Evolutionary conservation across 2,888 invertebrate genomes (phyloP).

Genomic region (Sipha maydis): DNA sequence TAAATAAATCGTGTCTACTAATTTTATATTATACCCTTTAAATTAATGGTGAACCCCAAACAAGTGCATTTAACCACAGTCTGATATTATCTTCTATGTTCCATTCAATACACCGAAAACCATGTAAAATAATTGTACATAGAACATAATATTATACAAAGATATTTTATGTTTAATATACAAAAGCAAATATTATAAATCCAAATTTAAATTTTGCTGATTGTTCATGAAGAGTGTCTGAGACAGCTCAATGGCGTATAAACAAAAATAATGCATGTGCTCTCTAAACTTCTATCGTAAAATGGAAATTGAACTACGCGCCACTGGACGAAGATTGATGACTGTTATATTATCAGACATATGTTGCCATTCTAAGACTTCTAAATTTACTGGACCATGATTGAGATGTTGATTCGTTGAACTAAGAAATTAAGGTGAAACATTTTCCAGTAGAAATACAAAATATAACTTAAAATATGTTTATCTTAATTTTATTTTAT

Average conservation of each 20-base stretch:
- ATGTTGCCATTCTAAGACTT: conserved; percentile 36
- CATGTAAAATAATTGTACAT: no score
- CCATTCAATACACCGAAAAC: no score
- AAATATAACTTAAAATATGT: neutral
- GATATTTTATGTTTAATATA: no score
- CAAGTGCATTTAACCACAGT: no score
- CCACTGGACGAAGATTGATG: conserved; percentile 53
- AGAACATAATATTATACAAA: no score
- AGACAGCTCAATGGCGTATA: conserved; percentile 13
- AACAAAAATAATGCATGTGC: conserved; percentile 3
- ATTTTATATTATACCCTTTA: no score
- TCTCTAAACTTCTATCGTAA: conserved; percentile 14
- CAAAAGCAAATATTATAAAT: neutral
- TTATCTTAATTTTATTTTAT: neutral
- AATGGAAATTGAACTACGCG: conserved; percentile 48
- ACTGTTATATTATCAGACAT: conserved; percentile 42
- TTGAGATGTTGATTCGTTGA: conserved; percentile 17
- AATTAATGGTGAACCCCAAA: no score
- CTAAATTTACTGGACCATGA: conserved; percentile 50
- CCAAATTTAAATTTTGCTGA: conserved; percentile 7
- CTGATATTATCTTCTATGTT: no score
- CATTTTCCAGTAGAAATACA: neutral
- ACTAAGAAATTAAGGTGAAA: neutral
- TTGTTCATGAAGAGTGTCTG: neutral
- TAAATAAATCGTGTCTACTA: no score